Evolutionary conservation across 2,113 vertebrate genomes (phyloP), one percentile per base, ranked within the genome.

Genomic region (Prionailurus bengalensis): DNA sequence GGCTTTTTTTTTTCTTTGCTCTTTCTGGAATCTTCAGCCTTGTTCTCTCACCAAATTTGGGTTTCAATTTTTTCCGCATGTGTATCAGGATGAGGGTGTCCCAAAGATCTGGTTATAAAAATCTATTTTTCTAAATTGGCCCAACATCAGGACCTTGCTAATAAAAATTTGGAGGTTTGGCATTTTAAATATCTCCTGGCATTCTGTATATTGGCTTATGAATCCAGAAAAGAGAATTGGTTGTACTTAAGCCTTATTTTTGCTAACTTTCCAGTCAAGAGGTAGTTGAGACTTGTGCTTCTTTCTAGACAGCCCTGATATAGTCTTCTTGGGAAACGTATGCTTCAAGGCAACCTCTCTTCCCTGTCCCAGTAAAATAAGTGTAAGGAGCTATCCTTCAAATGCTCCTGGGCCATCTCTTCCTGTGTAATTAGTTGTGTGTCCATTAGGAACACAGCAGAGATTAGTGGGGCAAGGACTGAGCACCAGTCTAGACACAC

Each of bases 191-290:
- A 19, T 83, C 42, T 94, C 42, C 36, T 9, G 5, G 39, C 63
- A 89, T 91, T 97, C 82, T 19, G 19, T 70, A 65, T 93, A 87
- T 63, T 8, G 12, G 80, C 53, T 92, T 71, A 92, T 90, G 74
- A 96, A 83, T 98, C 58, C 33, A 95, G 55, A 0, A 19, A 85
- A 19, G 97, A 90, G 31, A 70, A 73, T 7, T 31, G 11, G 36
- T 48, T 83, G 8, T 45, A 68, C 8, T 71, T 58, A 63, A 45
- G 48, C 11, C 51, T 79, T 45, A 10, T 14, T 76, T 84, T 73
- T 80, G 58, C 48, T 70, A 58, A 94, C 16, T 94, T 96, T 9
- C 39, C 39, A 4, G 63, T 70, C 9, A 89, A 73, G 45, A 25
- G n/a, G 33, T 29, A 27, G 3, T 48, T 96, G 85, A 42, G 7